Evolutionary conservation across 2,888 invertebrate genomes (phyloP), one percentile per base, ranked within the genome.

Genomic region (Itoplectis maculator): DNA sequence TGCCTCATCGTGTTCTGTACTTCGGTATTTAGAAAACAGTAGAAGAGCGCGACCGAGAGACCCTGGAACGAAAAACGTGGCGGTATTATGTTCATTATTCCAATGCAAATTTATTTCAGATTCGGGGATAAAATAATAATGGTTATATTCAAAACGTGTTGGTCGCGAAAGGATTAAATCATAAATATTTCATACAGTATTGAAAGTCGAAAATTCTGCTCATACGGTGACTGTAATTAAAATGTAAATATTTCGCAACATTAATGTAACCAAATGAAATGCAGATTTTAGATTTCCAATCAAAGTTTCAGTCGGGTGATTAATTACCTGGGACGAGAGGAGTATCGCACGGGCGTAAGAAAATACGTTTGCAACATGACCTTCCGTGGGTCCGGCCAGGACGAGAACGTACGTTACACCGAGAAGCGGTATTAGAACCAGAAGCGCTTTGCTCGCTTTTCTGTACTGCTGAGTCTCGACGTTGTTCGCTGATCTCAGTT

Each of bases 11-110:
- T 96, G 92, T 97, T 97, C 66, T 97, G 96, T 6, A 98, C 98
- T 93, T 98, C 98, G 4, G 97, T 97, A 93, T 98, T 98, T 89
- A 98, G 95, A 93, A 98, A 98, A 93, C 98, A 98, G 94, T 98
- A 98, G 93, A 98, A 97, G 81, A 98, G 93, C 3, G 98, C 97
- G 82, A 98, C 98, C 70, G 96, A 96, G 90, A 98, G 96, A 81
- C 98, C 98, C 98, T 98, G 93, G 3, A 93, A 73, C 66, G 72
- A 63, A 56, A 29, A 54, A 77, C 8, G 0, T 51, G 5, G 29
- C 18, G 20, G 56, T 54, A 49, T 63, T 29, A 29, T 5, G 29
- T 29, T 29, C 29, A 29, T 29, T 29, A 2, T 29, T 29, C 5
- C 29, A 29, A n/a, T n/a, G n/a, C n/a, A n/a, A 72, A 13, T 47